phyloP scores from a whole-genome alignment of 1,140 invertebrate species.

The Hypsibius dujardini region DNA sequence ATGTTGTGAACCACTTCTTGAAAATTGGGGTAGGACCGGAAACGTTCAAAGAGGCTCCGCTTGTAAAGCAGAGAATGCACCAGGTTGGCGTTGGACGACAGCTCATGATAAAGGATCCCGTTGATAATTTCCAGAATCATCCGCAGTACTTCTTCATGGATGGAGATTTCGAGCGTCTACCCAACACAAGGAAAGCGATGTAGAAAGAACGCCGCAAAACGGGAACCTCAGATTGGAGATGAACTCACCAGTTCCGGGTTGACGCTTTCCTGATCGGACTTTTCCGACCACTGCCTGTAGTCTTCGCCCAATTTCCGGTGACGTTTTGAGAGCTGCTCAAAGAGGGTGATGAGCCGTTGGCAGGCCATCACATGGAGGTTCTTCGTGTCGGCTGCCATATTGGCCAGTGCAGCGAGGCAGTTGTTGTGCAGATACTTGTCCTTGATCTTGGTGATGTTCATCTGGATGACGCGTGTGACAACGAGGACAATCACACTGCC shows the following conservation, averaged over 20 bases:
- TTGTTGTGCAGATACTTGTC: conserved; percentile 92
- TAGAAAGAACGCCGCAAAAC: no score
- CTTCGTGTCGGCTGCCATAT: conserved; percentile 88
- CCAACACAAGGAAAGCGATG: no score
- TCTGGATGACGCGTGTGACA: conserved; percentile 84
- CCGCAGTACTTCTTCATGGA: conserved; percentile 86
- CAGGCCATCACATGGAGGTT: conserved; percentile 86
- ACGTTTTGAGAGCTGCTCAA: conserved; percentile 66
- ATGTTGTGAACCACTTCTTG: conserved; percentile 93
- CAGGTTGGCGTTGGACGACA: conserved; percentile 77
- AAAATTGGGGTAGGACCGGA: conserved; percentile 67
- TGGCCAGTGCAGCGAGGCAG: conserved; percentile 87
- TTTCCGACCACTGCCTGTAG: conserved; percentile 17
- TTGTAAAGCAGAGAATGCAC: conserved; percentile 91
- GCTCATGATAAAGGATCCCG: conserved; percentile 66
- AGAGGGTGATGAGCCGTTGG: conserved; percentile 70
- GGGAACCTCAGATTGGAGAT: conserved; percentile 27
- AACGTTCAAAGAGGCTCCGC: conserved; percentile 66
- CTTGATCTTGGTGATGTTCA: conserved; percentile 88
- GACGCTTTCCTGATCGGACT: conserved; percentile 25
- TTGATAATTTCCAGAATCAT: conserved; percentile 94
- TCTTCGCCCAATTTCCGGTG: conserved; percentile 32
- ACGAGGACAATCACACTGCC: conserved; percentile 89
- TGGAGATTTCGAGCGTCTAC: conserved; percentile 64
- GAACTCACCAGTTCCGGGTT: conserved; percentile 25